phyloP scores from a whole-genome alignment of 2,797 vertebrate species.

The Xiphorhynchus erythropygius region DNA sequence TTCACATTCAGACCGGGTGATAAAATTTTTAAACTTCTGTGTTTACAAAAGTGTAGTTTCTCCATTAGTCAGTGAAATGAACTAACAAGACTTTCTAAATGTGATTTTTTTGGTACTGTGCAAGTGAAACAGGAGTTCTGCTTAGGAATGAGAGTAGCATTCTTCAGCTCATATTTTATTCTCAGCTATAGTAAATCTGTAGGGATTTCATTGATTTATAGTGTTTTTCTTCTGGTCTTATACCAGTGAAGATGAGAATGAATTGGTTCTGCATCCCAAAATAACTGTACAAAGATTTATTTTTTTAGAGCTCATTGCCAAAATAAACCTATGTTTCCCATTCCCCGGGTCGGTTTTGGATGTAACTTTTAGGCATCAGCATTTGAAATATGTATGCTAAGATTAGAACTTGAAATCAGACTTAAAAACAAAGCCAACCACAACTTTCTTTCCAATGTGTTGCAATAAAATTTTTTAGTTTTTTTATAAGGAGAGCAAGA shows the following conservation, averaged over 20 bases:
- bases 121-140: background rate
- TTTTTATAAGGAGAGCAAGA: background rate
- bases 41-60: background rate
- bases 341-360: background rate
- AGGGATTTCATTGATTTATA: slow-evolving; percentile 29
- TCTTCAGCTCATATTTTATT: slow-evolving; percentile 1
- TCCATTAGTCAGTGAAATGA: background rate
- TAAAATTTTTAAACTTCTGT: background rate
- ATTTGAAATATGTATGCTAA: slow-evolving; percentile 6
- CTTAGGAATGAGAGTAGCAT: background rate
- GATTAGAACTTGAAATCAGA: background rate
- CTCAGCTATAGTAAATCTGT: background rate
- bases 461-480: background rate
- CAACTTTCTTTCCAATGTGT: background rate
- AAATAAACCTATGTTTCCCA: slow-evolving; percentile 14
- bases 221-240: slow-evolving; percentile 24
- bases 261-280: slow-evolving; percentile 20
- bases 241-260: background rate
- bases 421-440: background rate
- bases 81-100: background rate
- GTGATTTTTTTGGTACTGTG: background rate
- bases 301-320: slow-evolving; percentile 13
- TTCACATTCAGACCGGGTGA: background rate
- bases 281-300: slow-evolving; percentile 3
- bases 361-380: background rate